These are phyloP conservation scores for Urocyon cinereoargenteus DNA, from an alignment of 2,797 vertebrate genomes.

Conservation along the genomic window DNA sequence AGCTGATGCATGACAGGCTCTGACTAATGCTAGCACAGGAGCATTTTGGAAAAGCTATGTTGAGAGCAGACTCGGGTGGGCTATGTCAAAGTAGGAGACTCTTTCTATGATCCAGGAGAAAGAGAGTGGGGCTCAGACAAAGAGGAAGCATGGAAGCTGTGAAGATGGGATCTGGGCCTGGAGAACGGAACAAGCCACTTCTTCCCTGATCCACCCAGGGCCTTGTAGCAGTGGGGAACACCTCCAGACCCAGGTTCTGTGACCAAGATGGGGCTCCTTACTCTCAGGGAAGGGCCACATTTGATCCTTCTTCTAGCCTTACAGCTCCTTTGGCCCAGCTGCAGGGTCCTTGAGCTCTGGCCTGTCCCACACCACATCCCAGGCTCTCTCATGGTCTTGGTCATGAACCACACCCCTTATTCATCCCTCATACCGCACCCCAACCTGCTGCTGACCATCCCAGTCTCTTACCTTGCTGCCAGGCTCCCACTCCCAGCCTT, in stretches of 20 bases:
- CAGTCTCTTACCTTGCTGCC: neutral
- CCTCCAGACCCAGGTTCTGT: neutral
- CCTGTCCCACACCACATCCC: neutral
- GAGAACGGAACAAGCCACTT: neutral
- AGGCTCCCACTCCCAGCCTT: neutral
- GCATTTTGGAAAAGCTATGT: neutral
- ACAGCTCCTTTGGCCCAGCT: neutral
- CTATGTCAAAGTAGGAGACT: neutral
- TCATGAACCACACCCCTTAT: neutral
- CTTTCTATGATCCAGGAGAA: neutral
- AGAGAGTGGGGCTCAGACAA: fast-evolving
- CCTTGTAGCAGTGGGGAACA: neutral
- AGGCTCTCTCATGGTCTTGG: neutral
- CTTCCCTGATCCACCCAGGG: neutral
- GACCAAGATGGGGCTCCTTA: neutral
- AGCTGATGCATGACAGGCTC: neutral
- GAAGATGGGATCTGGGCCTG: neutral
- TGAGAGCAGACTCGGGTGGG: neutral
- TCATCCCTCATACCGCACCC: fast-evolving
- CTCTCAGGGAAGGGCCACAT: neutral
- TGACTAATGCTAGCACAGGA: neutral
- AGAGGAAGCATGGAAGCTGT: neutral
- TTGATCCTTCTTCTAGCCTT: neutral
- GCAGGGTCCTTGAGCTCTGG: neutral
- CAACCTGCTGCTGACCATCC: neutral